Evolutionary conservation across 2,113 vertebrate species (phyloP).

Genomic region (Donacobius atricapilla): DNA sequence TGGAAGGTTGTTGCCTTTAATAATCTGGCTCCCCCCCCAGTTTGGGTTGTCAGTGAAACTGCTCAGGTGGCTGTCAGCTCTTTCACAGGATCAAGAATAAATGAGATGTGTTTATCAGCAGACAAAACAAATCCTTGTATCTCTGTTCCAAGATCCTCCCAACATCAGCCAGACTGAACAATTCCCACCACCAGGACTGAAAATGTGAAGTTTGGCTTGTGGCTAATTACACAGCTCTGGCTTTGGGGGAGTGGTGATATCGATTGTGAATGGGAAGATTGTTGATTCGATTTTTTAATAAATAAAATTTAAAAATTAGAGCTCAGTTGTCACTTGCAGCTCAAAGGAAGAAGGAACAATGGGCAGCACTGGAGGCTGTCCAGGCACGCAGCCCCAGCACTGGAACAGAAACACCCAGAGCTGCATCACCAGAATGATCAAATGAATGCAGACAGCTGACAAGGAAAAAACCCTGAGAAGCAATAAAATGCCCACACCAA

Average conservation of each 20-base stretch:
- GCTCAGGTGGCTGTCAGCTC: neutral
- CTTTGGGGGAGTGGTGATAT: neutral
- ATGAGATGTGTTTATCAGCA: neutral
- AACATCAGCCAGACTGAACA: neutral
- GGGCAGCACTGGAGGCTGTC: conserved; percentile 19
- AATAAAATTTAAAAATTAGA: conserved; percentile 53
- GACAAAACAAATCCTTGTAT: neutral
- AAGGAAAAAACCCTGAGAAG: neutral
- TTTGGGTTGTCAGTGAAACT: neutral
- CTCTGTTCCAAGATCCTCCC: neutral
- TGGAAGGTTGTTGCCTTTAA: neutral
- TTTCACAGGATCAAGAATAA: neutral
- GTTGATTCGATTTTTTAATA: conserved; percentile 23
- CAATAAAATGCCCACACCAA: neutral
- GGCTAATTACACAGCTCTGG: neutral
- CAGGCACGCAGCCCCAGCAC: neutral
- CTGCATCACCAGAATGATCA: neutral
- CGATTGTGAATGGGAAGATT: neutral
- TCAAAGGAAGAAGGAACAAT: conserved; percentile 10
- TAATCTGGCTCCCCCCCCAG: neutral
- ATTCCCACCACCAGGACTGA: neutral
- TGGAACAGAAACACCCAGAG: neutral
- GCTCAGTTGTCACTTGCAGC: conserved; percentile 9
- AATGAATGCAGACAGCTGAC: neutral
- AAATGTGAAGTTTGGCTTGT: neutral